These are phyloP conservation scores for Spicauda simplicius DNA, from an alignment of 2,888 invertebrate species.

Conservation along the genomic window DNA sequence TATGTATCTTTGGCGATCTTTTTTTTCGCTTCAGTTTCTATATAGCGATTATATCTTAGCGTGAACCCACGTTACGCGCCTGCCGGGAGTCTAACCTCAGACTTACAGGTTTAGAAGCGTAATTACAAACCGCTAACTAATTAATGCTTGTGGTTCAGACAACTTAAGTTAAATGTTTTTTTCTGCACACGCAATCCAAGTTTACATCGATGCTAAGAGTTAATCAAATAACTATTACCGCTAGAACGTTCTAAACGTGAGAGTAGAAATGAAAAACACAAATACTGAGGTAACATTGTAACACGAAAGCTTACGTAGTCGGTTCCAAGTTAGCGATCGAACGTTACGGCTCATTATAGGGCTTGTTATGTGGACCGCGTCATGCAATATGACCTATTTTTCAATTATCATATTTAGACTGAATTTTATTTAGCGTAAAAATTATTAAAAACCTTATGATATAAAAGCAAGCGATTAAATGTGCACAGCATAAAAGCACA, in stretches of 20 bases:
- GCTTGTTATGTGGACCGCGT: conserved; percentile 65
- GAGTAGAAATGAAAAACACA: conserved; percentile 47
- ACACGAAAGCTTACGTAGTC: conserved; percentile 72
- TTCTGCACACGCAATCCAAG: not conserved
- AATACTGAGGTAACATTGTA: conserved; percentile 58
- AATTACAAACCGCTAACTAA: too few relatives aligned
- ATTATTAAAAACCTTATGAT: too few relatives aligned
- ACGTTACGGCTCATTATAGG: conserved; percentile 75
- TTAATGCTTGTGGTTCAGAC: too few relatives aligned
- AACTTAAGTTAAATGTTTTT: not conserved
- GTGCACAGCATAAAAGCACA: too few relatives aligned
- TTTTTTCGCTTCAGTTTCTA: too few relatives aligned
- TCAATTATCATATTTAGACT: not conserved
- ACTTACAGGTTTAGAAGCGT: too few relatives aligned
- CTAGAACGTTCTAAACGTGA: not conserved
- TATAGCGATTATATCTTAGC: too few relatives aligned
- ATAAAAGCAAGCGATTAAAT: too few relatives aligned
- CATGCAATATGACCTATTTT: conserved; percentile 49
- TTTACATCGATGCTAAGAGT: not conserved
- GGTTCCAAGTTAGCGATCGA: conserved; percentile 71
- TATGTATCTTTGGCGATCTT: too few relatives aligned
- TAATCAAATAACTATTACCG: conserved; percentile 13
- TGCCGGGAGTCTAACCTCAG: too few relatives aligned
- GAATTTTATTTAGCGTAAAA: too few relatives aligned
- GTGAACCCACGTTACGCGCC: too few relatives aligned